Conservation (phyloP, 2,797 vertebrate genomes). For the Amphiprion clarkii region DNA sequence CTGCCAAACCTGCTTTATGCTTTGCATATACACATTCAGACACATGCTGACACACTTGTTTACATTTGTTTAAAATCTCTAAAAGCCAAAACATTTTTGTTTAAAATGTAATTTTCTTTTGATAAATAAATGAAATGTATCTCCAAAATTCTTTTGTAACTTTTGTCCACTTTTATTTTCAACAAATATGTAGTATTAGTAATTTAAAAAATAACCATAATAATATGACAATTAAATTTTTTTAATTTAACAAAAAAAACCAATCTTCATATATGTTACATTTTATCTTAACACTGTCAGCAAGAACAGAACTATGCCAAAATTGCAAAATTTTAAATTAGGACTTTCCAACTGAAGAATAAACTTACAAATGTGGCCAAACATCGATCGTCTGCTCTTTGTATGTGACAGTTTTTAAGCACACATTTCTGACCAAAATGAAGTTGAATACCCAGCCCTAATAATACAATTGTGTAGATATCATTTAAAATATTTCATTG, state of each 20-base stretch:
- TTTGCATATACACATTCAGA: constrained; percentile 16
- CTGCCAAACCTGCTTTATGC: constrained; percentile 55
- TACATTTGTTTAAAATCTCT: background rate
- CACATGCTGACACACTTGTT: background rate
- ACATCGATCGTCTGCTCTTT: background rate
- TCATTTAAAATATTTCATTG: background rate
- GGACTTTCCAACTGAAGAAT: too few relatives aligned
- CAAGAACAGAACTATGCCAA: too few relatives aligned
- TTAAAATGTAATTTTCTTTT: background rate
- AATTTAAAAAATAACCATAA: too few relatives aligned
- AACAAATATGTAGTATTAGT: background rate
- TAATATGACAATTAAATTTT: too few relatives aligned
- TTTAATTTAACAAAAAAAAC: background rate
- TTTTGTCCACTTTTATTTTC: background rate
- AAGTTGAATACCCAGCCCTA: background rate
- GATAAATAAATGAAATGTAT: background rate
- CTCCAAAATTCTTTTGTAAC: background rate
- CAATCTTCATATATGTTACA: background rate
- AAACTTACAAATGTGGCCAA: background rate
- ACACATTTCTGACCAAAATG: background rate
- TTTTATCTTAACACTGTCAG: background rate
- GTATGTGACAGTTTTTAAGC: background rate
- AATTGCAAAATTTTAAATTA: too few relatives aligned
- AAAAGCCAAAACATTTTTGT: background rate
- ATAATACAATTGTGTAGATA: background rate